Conservation (phyloP, 2,797 vertebrate species). For the Acanthis flammea region DNA sequence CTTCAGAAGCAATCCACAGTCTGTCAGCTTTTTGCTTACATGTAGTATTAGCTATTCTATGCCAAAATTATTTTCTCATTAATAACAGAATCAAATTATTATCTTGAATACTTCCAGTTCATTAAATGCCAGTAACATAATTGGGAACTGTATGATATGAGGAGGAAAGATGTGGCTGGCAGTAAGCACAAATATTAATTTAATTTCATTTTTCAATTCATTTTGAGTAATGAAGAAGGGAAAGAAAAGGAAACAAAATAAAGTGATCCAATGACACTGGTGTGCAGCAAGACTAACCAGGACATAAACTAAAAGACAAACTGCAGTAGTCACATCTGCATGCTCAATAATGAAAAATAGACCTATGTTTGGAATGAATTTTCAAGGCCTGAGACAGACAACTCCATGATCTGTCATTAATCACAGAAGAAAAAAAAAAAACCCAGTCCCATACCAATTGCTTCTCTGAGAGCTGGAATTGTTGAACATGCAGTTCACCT, state of each 20-base stretch:
- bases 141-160: not conserved
- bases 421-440: not conserved
- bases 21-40: not conserved
- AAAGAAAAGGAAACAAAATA: not conserved
- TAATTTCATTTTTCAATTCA: not conserved
- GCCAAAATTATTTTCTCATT: conserved; percentile 31
- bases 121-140: conserved; percentile 31
- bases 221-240: not conserved
- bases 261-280: not conserved
- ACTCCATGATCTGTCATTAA: not conserved
- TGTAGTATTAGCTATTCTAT: not conserved
- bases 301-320: not conserved
- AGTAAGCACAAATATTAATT: not conserved
- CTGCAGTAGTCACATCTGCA: not conserved
- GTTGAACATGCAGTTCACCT: not conserved
- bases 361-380: not conserved
- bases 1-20: not conserved
- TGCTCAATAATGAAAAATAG: not conserved
- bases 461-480: not conserved
- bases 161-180: not conserved
- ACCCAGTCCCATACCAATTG: not conserved
- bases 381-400: not conserved
- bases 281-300: not conserved
- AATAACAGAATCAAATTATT: conserved; percentile 25
- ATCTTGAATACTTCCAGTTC: not conserved